phyloP scores from a whole-genome alignment of 1,140 invertebrate species.

The Polypedilum pembai region DNA sequence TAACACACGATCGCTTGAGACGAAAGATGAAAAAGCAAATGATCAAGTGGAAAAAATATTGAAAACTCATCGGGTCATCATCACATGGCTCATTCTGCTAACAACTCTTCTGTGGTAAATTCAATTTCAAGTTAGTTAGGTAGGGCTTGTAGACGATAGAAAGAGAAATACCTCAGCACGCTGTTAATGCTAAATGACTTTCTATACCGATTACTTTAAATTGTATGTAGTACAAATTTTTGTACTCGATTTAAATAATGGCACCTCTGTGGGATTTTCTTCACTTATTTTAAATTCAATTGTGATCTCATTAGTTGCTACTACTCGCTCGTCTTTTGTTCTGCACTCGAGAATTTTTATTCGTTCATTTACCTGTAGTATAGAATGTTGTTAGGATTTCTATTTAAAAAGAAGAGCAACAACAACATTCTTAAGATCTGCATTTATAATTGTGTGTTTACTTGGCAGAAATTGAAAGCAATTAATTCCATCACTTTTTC shows the following conservation, averaged over 20 bases:
- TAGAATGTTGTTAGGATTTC: too few relatives aligned
- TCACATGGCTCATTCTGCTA: not conserved
- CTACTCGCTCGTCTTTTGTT: not conserved
- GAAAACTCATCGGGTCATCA: not conserved
- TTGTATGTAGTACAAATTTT: conserved; percentile 18
- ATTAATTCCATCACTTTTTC: too few relatives aligned
- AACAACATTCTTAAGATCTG: too few relatives aligned
- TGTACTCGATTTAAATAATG: not conserved
- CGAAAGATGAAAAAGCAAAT: too few relatives aligned
- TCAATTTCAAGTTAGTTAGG: not conserved
- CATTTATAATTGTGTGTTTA: too few relatives aligned
- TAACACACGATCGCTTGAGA: not conserved
- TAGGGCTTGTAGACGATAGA: not conserved
- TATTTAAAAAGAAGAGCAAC: too few relatives aligned
- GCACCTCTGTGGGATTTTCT: too few relatives aligned
- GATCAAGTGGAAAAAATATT: too few relatives aligned
- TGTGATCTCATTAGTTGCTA: too few relatives aligned
- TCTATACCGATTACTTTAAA: not conserved
- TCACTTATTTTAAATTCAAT: too few relatives aligned
- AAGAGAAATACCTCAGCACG: not conserved
- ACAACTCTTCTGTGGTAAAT: not conserved
- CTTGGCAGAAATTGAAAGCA: too few relatives aligned
- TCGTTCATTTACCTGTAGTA: not conserved
- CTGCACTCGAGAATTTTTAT: not conserved
- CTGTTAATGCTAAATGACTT: not conserved